These are phyloP conservation scores for Ethmia dodecea DNA, from an alignment of 2,888 invertebrate genomes.

Conservation along the genomic window DNA sequence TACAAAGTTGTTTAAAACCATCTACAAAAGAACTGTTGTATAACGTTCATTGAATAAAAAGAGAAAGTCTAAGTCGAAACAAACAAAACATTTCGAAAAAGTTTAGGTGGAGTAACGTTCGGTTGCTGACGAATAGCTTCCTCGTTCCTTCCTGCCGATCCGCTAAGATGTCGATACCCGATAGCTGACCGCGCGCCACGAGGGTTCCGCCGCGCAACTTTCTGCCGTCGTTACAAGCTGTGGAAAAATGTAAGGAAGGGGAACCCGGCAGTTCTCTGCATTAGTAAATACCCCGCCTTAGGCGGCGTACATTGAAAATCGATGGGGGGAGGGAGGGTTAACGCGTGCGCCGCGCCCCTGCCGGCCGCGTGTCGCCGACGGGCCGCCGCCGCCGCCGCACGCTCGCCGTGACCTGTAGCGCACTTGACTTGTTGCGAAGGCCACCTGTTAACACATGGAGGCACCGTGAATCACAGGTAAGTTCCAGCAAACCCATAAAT, in stretches of 20 bases:
- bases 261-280: constrained; percentile 53
- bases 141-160: not conserved
- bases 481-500: constrained; percentile 21
- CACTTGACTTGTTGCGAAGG: constrained; percentile 65
- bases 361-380: constrained; percentile 49
- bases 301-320: constrained; percentile 61
- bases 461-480: constrained; percentile 59
- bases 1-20: no score
- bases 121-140: constrained; percentile 1
- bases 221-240: not conserved
- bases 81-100: not conserved
- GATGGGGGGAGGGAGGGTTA: constrained; percentile 49
- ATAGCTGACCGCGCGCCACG: constrained; percentile 1
- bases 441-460: constrained; percentile 71
- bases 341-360: constrained; percentile 21
- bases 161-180: not conserved
- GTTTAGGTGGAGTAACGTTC: not conserved
- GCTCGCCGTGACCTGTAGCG: constrained; percentile 34
- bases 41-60: no score
- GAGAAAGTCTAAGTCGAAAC: no score
- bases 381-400: constrained; percentile 54
- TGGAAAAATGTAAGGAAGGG: constrained; percentile 50
- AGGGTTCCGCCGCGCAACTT: no score
- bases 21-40: no score
- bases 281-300: constrained; percentile 63